These are phyloP conservation scores for Phenganax subtilis DNA, from an alignment of 92 coral and sea anemone genomes.

Conservation along the genomic window DNA sequence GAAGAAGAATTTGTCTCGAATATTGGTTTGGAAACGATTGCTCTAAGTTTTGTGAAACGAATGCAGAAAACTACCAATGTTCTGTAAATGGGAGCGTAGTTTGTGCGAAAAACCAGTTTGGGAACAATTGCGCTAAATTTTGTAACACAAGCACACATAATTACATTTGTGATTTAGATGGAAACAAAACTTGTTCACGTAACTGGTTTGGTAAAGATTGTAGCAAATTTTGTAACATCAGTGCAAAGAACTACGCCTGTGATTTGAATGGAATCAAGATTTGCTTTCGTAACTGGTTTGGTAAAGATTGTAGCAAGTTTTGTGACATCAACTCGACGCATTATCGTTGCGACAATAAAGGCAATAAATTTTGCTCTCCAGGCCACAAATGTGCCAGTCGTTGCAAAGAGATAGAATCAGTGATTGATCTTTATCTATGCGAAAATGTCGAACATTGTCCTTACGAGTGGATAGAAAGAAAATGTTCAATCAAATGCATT, in stretches of 20 bases:
- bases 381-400: conserved; percentile 22
- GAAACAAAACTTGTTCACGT: neutral
- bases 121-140: conserved; percentile 38
- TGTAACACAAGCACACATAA: conserved; percentile 46
- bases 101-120: conserved; percentile 35
- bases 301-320: conserved; percentile 22
- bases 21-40: conserved; percentile 72
- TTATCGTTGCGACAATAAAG: conserved; percentile 49
- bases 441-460: conserved; percentile 1
- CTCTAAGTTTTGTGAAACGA: conserved; percentile 11
- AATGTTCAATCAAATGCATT: conserved; percentile 21
- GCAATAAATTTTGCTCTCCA: conserved; percentile 2
- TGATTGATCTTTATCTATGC: neutral
- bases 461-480: neutral
- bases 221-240: conserved; percentile 46
- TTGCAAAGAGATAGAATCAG: conserved; percentile 34
- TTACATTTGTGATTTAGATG: conserved; percentile 49
- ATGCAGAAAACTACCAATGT: conserved; percentile 21
- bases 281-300: conserved; percentile 25
- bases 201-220: conserved; percentile 23
- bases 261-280: conserved; percentile 11
- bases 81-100: neutral
- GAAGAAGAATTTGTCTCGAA: conserved; percentile 52
- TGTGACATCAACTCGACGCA: conserved; percentile 45
- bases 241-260: conserved; percentile 53